phyloP scores from a whole-genome alignment of 1,140 invertebrate genomes.

The Ylistrum balloti region DNA sequence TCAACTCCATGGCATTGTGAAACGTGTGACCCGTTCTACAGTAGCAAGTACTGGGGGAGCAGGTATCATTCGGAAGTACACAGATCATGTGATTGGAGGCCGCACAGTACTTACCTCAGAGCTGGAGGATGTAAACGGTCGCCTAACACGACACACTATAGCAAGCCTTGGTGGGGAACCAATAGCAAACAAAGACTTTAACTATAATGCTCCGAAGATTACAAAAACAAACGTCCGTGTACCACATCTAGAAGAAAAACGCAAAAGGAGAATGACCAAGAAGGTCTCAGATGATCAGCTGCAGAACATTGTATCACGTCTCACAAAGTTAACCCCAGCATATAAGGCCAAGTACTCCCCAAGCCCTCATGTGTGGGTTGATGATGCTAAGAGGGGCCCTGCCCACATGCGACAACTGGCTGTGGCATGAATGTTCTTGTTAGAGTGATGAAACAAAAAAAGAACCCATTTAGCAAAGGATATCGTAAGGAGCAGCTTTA shows the following conservation, averaged over 20 bases:
- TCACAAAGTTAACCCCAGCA: constrained; percentile 73
- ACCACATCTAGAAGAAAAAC: constrained; percentile 69
- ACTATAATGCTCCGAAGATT: constrained; percentile 65
- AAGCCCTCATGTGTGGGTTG: constrained; percentile 74
- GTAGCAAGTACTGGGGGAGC: constrained; percentile 71
- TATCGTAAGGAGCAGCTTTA: no score
- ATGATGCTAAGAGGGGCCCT: constrained; percentile 65
- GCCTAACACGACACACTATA: constrained; percentile 71
- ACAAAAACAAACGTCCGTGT: constrained; percentile 71
- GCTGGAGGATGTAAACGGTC: constrained; percentile 69
- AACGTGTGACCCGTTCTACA: constrained; percentile 69
- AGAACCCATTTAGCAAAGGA: no score
- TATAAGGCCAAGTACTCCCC: constrained; percentile 74
- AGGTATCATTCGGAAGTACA: constrained; percentile 63
- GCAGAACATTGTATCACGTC: constrained; percentile 67
- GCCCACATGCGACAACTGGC: constrained; percentile 60
- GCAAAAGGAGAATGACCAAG: constrained; percentile 65
- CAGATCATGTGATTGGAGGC: constrained; percentile 68
- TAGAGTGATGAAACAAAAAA: no score
- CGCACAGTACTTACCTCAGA: constrained; percentile 66
- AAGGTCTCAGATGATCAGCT: constrained; percentile 65
- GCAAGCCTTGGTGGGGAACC: constrained; percentile 67
- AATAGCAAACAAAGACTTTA: constrained; percentile 68
- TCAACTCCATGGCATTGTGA: constrained; percentile 67
- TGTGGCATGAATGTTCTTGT: not conserved